A percentile compares a stretch with the other conserved stretches of the same genome.
phyloP scores from a whole-genome alignment of 2,797 vertebrate genomes.

The Chelonia mydas region DNA sequence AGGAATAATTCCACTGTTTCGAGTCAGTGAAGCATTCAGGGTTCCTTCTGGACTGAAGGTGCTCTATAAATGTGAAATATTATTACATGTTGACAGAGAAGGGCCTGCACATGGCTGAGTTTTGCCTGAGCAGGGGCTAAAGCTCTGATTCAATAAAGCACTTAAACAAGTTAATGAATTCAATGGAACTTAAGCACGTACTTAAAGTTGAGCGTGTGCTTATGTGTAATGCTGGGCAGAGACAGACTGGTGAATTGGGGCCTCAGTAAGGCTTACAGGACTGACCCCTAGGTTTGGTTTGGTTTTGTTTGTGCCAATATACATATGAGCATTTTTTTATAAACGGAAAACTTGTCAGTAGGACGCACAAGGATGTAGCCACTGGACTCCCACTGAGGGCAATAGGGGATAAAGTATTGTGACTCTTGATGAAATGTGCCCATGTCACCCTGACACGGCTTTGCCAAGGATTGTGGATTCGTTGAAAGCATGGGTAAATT shows the following conservation, averaged over 20 bases:
- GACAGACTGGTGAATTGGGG: not conserved
- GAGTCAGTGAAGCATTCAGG: not conserved
- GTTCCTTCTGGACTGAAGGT: not conserved
- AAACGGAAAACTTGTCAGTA: not conserved
- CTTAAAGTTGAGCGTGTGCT: not conserved
- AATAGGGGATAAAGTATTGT: not conserved
- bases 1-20: no score
- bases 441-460: constrained; percentile 9
- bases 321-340: not conserved
- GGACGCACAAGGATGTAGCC: not conserved
- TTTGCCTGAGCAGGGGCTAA: not conserved
- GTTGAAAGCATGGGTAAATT: constrained; percentile 48
- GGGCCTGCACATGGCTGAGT: not conserved
- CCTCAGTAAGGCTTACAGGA: not conserved
- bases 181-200: not conserved
- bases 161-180: not conserved
- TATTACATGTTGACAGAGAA: not conserved
- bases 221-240: not conserved
- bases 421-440: not conserved
- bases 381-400: not conserved
- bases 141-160: not conserved
- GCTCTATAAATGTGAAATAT: not conserved
- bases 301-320: not conserved
- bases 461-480: constrained; percentile 28
- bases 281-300: not conserved